These are phyloP conservation scores for Campoletis raptor DNA, from an alignment of 2,888 invertebrate species.

Conservation along the genomic window DNA sequence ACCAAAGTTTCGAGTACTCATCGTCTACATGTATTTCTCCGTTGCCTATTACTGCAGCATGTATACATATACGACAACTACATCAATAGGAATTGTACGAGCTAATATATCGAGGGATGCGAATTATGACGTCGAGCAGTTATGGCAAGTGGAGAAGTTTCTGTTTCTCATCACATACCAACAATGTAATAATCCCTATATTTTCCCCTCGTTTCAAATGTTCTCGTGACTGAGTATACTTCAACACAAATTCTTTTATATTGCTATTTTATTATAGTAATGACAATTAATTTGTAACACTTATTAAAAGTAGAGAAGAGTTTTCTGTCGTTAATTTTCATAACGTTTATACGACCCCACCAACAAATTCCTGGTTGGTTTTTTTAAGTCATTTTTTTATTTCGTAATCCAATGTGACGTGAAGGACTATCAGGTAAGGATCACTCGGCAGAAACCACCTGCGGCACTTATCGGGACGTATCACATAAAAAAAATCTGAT, in stretches of 20 bases:
- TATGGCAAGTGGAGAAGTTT: constrained; percentile 31
- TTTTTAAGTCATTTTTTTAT: too few species aligned
- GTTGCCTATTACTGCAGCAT: neutral
- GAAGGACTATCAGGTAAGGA: neutral
- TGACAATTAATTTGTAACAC: neutral
- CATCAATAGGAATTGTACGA: constrained; percentile 9
- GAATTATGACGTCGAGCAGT: constrained; percentile 44
- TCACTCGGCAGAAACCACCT: neutral
- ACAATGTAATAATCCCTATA: neutral
- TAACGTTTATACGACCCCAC: neutral
- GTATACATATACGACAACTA: neutral
- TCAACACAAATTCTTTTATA: neutral
- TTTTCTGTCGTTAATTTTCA: neutral
- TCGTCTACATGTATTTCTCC: constrained; percentile 16
- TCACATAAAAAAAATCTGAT: neutral
- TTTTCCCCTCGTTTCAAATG: neutral
- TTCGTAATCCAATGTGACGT: neutral
- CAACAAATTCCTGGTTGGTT: neutral
- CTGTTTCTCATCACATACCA: constrained; percentile 8
- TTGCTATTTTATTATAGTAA: neutral
- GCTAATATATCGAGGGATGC: constrained; percentile 8
- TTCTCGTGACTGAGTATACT: neutral
- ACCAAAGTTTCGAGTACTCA: constrained; percentile 67
- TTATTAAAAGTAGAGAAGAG: neutral
- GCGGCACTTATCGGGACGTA: neutral